These are phyloP conservation scores for Nycticorax nycticorax DNA, from an alignment of 2,113 vertebrate genomes.

Conservation along the genomic window DNA sequence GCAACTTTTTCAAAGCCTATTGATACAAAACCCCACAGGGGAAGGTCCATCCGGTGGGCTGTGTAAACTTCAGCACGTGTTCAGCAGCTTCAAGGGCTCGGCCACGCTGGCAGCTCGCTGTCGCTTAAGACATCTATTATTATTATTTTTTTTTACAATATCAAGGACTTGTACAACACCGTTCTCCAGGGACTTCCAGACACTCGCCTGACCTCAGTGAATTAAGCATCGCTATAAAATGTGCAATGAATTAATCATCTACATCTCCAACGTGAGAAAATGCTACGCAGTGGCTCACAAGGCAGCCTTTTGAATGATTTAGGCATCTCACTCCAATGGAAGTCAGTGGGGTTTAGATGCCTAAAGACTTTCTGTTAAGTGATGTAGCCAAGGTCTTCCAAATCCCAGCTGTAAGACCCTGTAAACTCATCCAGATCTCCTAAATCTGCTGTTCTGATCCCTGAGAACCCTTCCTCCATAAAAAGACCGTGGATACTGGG, in stretches of 20 bases:
- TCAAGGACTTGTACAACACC: not conserved
- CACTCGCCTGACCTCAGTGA: not conserved
- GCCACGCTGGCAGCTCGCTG: not conserved
- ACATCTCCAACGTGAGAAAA: conserved; percentile 14
- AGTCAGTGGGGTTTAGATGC: not conserved
- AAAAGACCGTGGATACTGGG: not conserved
- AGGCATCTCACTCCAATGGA: not conserved
- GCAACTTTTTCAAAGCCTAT: conserved; percentile 66
- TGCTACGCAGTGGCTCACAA: not conserved
- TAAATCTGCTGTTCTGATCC: not conserved
- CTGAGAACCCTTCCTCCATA: not conserved
- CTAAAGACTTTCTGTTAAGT: not conserved
- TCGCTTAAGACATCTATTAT: not conserved
- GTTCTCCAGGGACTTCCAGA: not conserved
- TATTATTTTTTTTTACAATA: not conserved
- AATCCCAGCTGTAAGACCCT: not conserved
- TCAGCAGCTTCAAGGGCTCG: conserved; percentile 34
- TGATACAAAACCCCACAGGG: conserved; percentile 61
- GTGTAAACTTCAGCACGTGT: conserved; percentile 65
- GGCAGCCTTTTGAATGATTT: not conserved
- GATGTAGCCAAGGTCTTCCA: not conserved
- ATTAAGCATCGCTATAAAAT: conserved; percentile 9
- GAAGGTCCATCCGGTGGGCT: conserved; percentile 51
- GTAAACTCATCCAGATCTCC: not conserved
- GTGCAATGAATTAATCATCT: conserved; percentile 39